Evolutionary conservation across 2,113 vertebrate genomes (phyloP).

Genomic region (Sinocyclocheilus grahami): DNA sequence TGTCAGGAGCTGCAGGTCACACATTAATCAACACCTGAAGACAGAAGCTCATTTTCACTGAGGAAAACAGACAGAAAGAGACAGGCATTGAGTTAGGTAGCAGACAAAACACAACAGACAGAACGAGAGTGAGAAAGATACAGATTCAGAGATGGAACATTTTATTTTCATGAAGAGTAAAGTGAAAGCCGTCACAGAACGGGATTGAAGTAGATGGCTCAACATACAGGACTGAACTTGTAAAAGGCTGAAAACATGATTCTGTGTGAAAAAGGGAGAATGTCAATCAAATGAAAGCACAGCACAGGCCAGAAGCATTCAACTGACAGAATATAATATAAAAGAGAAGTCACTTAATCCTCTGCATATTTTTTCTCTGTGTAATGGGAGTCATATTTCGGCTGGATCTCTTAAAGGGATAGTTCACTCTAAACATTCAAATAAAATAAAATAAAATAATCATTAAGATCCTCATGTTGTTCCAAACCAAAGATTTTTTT

Average conservation of each 20-base stretch:
- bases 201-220: constrained; percentile 1
- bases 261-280: neutral
- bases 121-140: neutral
- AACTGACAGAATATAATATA: neutral
- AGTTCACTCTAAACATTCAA: too few species aligned
- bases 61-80: constrained; percentile 1
- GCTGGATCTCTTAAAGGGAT: neutral
- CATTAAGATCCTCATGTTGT: neutral
- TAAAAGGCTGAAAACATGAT: neutral
- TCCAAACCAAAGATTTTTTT: neutral
- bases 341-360: constrained; percentile 9
- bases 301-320: neutral
- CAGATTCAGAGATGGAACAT: neutral
- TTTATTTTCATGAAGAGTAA: neutral
- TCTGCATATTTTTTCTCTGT: constrained; percentile 36
- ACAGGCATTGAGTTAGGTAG: neutral
- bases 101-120: neutral
- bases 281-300: constrained; percentile 29
- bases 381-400: constrained; percentile 70
- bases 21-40: constrained; percentile 18
- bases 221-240: neutral
- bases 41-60: neutral
- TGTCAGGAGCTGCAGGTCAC: neutral
- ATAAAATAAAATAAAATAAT: too few species aligned
- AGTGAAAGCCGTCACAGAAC: neutral